These are phyloP conservation scores for Himalopsyche anomala DNA, from an alignment of 2,888 invertebrate genomes.

Conservation along the genomic window DNA sequence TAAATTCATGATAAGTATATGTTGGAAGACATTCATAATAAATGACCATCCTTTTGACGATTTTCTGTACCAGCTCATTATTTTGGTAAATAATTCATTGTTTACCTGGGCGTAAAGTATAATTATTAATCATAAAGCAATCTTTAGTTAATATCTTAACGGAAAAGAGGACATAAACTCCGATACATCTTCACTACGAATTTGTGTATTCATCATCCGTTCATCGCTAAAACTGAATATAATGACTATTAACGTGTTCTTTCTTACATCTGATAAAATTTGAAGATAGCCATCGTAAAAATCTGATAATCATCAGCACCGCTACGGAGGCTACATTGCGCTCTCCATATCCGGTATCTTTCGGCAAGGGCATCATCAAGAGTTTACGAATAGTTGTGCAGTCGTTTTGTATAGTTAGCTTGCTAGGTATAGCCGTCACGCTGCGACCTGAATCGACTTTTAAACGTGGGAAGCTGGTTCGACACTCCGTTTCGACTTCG, in stretches of 20 bases:
- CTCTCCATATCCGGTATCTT: not conserved
- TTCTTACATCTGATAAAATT: not conserved
- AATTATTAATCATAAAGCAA: too few relatives aligned
- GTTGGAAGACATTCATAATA: too few relatives aligned
- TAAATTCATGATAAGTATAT: too few relatives aligned
- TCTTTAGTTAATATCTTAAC: too few relatives aligned
- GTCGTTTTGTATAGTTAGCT: not conserved
- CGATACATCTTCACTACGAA: too few relatives aligned
- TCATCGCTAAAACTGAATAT: too few relatives aligned
- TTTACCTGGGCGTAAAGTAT: too few relatives aligned
- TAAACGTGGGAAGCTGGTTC: slow-evolving; percentile 22
- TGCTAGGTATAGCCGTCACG: not conserved
- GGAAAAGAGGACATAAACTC: too few relatives aligned
- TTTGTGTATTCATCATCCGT: too few relatives aligned
- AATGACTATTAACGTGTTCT: not conserved
- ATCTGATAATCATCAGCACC: not conserved
- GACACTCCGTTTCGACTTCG: not conserved
- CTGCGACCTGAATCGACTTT: slow-evolving; percentile 21
- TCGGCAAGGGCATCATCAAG: slow-evolving; percentile 30
- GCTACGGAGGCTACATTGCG: not conserved
- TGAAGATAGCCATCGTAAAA: not conserved
- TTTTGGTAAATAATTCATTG: too few relatives aligned
- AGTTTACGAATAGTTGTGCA: not conserved
- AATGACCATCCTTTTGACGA: too few relatives aligned
- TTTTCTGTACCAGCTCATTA: too few relatives aligned